Evolutionary conservation across 2,888 invertebrate genomes (phyloP), one percentile per base, ranked within the genome.

Genomic region (Pachymerium ferrugineum): DNA sequence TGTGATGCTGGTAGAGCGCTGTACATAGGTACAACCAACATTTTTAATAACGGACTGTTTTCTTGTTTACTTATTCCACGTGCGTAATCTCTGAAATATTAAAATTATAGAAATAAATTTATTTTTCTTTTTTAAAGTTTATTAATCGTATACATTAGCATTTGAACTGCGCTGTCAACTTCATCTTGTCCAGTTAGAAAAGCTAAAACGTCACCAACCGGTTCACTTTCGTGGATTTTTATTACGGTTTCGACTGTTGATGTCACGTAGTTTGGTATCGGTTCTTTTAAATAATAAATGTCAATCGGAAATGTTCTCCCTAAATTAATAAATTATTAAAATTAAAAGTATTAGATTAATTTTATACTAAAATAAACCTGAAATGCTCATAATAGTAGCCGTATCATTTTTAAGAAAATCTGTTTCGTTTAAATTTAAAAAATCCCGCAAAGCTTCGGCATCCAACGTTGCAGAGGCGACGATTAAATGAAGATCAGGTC

Each of bases 381-480:
- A 19, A 3, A 98, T 90, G 1, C 91, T 91, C 81, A 99, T 85
- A 71, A 96, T 90, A 0, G 89, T 87, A 0, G 96, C 89, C 0
- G 91, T 89, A 78, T 90, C 89, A 78, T 87, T 86, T 1, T 81
- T 79, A 12, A 80, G 79, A 77, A 80, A 77, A 25, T 70, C 72
- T 3, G 76, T 74, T 16, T 74, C 77, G 73, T 85, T 85, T 8
- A 83, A 82, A 83, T 90, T 90, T 80, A 94, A 94, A 83, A 92
- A 94, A 75, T 90, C 87, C 62, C 87, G 86, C 12, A 94, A 85
- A 77, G 91, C 90, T 80, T 93, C 90, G 0, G 97, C 97, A 83
- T 99, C 95, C 79, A 97, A 88, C 0, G 98, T 98, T 0, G 98
- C 98, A 0, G 98, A 98, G 0, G 96, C 92, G 29, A 99, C 88